phyloP scores from a whole-genome alignment of 2,113 vertebrate species.

The Redunca redunca region DNA sequence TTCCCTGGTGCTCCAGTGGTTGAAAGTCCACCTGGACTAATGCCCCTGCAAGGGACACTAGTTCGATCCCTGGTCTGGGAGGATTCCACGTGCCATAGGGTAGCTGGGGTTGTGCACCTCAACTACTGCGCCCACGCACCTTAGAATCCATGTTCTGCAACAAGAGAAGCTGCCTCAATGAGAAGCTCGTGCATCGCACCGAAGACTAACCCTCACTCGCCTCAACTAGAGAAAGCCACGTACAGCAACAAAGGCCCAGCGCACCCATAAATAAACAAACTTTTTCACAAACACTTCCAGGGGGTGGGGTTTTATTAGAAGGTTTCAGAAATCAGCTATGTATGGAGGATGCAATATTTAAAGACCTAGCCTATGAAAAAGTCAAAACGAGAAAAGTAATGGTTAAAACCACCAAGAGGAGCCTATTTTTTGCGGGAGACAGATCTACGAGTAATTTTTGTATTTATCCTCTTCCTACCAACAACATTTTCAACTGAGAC shows the following conservation, averaged over 20 bases:
- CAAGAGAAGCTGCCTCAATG: neutral
- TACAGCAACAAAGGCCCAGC: neutral
- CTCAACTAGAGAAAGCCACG: neutral
- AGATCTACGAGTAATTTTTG: neutral
- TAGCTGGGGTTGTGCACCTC: neutral
- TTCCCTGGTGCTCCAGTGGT: neutral
- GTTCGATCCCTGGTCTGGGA: neutral
- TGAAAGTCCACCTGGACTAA: neutral
- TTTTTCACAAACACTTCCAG: neutral
- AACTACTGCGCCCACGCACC: fast-evolving
- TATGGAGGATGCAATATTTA: neutral
- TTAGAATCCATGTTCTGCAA: neutral
- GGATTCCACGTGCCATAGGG: neutral
- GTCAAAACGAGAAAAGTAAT: neutral
- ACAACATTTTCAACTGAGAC: neutral
- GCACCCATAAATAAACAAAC: neutral
- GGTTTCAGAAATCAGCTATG: neutral
- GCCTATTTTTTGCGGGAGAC: neutral
- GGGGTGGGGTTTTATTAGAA: neutral
- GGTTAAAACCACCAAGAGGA: neutral
- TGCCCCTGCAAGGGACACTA: neutral
- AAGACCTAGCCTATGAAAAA: neutral
- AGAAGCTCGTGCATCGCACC: neutral
- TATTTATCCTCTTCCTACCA: neutral
- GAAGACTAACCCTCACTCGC: neutral